These are phyloP conservation scores for Melospiza georgiana DNA, from an alignment of 2,113 vertebrate species.

Conservation along the genomic window DNA sequence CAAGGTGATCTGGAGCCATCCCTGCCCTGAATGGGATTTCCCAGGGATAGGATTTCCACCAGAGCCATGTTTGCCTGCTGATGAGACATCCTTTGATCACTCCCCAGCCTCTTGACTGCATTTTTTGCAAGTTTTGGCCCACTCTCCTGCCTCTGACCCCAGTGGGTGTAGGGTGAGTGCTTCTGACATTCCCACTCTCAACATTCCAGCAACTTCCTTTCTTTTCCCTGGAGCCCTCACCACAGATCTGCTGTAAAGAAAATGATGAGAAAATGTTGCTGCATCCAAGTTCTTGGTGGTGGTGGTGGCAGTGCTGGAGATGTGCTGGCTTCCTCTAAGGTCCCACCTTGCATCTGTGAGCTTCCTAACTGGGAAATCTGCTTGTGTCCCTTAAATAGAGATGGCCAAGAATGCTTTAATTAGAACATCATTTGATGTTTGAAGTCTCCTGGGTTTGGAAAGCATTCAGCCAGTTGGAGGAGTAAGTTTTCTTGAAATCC, in stretches of 20 bases:
- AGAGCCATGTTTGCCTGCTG: background rate
- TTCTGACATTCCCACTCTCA: slow-evolving; percentile 26
- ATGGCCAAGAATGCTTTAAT: background rate
- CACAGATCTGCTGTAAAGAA: background rate
- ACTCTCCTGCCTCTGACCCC: slow-evolving; percentile 20
- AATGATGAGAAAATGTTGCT: slow-evolving; percentile 45
- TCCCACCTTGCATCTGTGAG: background rate
- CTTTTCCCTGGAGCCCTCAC: slow-evolving; percentile 49
- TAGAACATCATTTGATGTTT: background rate
- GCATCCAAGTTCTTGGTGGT: background rate
- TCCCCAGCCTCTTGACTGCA: background rate
- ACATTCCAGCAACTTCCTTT: slow-evolving; percentile 40
- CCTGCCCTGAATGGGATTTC: background rate
- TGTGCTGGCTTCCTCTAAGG: background rate
- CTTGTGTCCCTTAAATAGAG: background rate
- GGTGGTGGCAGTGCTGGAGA: background rate
- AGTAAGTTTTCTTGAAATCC: background rate
- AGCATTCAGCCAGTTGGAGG: background rate
- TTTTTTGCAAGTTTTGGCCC: background rate
- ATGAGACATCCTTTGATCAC: background rate
- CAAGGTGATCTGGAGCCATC: background rate
- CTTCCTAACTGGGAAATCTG: background rate
- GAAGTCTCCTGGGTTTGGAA: background rate
- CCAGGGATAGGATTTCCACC: background rate
- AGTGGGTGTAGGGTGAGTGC: slow-evolving; percentile 19